Percentiles rank a stretch among this genome's conserved stretches.
Conservation (phyloP, 2,797 vertebrate genomes). For the Scolopax bukidnonensis region DNA sequence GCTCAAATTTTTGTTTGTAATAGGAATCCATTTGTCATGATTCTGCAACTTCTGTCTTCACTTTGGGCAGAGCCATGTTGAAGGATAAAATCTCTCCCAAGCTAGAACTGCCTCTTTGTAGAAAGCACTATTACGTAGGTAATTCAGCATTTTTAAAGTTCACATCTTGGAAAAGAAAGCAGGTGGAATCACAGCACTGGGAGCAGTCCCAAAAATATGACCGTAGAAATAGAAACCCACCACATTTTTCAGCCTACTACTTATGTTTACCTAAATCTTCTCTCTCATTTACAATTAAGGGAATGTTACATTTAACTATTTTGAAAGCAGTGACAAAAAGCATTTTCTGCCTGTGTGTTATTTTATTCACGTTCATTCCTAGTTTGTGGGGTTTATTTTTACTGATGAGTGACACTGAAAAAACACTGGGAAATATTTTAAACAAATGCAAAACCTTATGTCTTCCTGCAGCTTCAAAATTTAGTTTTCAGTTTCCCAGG, state of each 20-base stretch:
- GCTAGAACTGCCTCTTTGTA: not conserved
- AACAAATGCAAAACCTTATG: not conserved
- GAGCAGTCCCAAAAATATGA: not conserved
- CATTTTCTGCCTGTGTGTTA: not conserved
- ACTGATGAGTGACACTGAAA: not conserved
- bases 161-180: not conserved
- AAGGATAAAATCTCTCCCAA: not conserved
- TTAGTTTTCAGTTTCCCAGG: not conserved
- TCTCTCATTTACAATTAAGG: not conserved
- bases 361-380: not conserved
- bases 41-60: not conserved
- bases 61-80: not conserved
- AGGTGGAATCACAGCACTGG: conserved; percentile 9
- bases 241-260: not conserved
- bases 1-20: not conserved
- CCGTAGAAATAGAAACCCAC: not conserved
- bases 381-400: not conserved
- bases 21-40: not conserved
- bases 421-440: not conserved
- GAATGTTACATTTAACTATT: not conserved
- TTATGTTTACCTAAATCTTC: not conserved
- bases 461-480: not conserved
- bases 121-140: not conserved
- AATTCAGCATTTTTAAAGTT: not conserved
- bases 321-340: not conserved